Evolutionary conservation across 2,888 invertebrate species (phyloP).

Genomic region (Eulithis testata): DNA sequence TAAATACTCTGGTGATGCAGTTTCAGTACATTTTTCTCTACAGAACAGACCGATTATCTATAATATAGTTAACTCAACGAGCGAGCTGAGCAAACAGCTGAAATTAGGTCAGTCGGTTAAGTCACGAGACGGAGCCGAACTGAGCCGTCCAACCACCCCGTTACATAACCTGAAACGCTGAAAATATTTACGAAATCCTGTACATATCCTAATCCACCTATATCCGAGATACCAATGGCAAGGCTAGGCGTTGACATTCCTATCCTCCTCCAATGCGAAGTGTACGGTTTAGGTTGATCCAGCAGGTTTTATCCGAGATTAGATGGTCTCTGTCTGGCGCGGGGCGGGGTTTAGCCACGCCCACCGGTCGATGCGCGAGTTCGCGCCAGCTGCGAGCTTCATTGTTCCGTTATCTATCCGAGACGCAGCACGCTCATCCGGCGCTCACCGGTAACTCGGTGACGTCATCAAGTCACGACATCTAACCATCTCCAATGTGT

Average conservation of each 20-base stretch:
- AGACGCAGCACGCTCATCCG: conserved; percentile 78
- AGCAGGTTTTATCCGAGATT: conserved; percentile 76
- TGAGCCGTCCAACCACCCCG: conserved; percentile 27
- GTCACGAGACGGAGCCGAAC: conserved; percentile 12
- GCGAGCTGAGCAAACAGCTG: neutral
- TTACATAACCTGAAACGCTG: conserved; percentile 46
- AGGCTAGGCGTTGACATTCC: conserved; percentile 74
- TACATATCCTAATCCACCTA: conserved; percentile 78
- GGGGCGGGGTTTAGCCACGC: conserved; percentile 80
- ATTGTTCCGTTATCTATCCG: conserved; percentile 80
- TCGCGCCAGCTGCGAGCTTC: conserved; percentile 59
- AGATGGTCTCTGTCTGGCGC: conserved; percentile 71
- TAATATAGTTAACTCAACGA: conserved; percentile 13
- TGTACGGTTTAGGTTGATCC: conserved; percentile 80
- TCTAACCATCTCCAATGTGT: conserved; percentile 17
- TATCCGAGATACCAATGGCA: conserved; percentile 78
- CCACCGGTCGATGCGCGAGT: conserved; percentile 76
- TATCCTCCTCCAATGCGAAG: conserved; percentile 77
- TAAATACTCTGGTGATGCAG: too few species aligned
- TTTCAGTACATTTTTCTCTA: too few species aligned
- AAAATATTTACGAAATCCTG: conserved; percentile 44
- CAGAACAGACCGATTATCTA: neutral
- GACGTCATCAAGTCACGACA: conserved; percentile 54
- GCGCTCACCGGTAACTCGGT: conserved; percentile 61
- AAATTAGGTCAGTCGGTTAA: conserved; percentile 28